Evolutionary conservation across 2,888 invertebrate species (phyloP), one percentile per base, ranked within the genome.

Genomic region (Cataglyphis albicans): DNA sequence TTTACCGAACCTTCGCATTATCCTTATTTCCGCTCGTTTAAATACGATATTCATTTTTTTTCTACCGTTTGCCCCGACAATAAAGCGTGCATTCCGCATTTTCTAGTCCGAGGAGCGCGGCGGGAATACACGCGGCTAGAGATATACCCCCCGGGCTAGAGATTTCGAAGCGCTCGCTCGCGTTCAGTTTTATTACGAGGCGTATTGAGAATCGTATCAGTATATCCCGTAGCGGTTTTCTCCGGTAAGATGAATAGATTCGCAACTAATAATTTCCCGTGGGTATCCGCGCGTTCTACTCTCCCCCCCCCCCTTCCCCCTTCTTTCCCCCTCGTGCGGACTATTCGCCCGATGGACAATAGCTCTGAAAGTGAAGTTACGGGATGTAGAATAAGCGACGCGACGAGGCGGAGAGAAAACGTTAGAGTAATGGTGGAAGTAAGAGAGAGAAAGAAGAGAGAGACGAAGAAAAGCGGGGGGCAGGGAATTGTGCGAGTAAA

Each of bases 181-280:
- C 55, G 68, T 78, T 59, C 78, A 70, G 70, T 59, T 80, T 80
- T 80, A 80, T 80, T 80, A 80, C 59, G 78, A 21, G 41, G 44
- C 73, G 65, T 55, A 76, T 81, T 63, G 83, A 67, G 73, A 84
- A 86, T 88, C 76, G 84, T 70, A 81, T 80, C 68, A 59, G 52
- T 64, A 74, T 74, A 73, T 74, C 52, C 41, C 61, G 83, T 59
- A 55, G 61, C 65, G 38, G 48, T 44, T 59, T 81, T 75, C 73
- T 52, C 83, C 52, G 76, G 74, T 44, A 80, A 41, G 44, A 67
- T 76, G 82, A 82, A 82, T 82, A 64, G 74, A 82, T 85, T 85
- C 67, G 57, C 61, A 80, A 74, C 81, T 86, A 88, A 90, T 90
- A 87, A 90, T 91, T 90, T 91, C 88, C 88, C 88, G 86, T 73